Evolutionary conservation across 1,140 invertebrate species (phyloP).

Genomic region (Drosophila ironensis): DNA sequence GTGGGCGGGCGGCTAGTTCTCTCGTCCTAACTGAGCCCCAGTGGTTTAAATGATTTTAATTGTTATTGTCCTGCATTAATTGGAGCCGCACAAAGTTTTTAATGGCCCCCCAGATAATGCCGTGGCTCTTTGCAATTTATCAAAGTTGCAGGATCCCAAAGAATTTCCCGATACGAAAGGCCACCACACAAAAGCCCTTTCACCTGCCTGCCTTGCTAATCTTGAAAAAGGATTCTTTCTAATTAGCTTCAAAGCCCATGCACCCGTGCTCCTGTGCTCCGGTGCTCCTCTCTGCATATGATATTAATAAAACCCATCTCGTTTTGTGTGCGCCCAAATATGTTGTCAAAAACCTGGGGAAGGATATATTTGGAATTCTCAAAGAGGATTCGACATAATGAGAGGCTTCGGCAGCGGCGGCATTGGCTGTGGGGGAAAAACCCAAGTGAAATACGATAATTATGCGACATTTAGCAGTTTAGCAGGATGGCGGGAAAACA

Average conservation of each 20-base stretch:
- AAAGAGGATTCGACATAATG: constrained; percentile 53
- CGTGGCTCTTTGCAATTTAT: background rate
- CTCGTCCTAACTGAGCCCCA: constrained; percentile 31
- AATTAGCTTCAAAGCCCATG: constrained; percentile 49
- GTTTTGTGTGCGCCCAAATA: constrained; percentile 65
- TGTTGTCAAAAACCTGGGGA: constrained; percentile 30
- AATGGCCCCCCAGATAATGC: constrained; percentile 20
- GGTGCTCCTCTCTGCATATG: constrained; percentile 22
- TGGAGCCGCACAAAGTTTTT: constrained; percentile 30
- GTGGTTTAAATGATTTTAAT: constrained; percentile 68
- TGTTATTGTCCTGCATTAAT: constrained; percentile 70
- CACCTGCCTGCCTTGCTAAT: background rate
- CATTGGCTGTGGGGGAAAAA: no score
- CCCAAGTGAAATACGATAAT: constrained; percentile 73
- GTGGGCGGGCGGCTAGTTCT: background rate
- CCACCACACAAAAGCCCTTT: background rate
- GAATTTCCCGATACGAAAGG: background rate
- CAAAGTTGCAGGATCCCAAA: background rate
- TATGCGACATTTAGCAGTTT: constrained; percentile 78
- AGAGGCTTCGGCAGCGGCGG: constrained; percentile 36
- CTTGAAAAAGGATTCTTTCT: constrained; percentile 12
- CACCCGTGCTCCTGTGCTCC: constrained; percentile 4
- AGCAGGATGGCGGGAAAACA: constrained; percentile 53
- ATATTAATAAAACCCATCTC: constrained; percentile 73
- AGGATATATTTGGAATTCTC: constrained; percentile 12